Conservation (phyloP, 2,888 invertebrate species). For the Apotomis capreana region DNA sequence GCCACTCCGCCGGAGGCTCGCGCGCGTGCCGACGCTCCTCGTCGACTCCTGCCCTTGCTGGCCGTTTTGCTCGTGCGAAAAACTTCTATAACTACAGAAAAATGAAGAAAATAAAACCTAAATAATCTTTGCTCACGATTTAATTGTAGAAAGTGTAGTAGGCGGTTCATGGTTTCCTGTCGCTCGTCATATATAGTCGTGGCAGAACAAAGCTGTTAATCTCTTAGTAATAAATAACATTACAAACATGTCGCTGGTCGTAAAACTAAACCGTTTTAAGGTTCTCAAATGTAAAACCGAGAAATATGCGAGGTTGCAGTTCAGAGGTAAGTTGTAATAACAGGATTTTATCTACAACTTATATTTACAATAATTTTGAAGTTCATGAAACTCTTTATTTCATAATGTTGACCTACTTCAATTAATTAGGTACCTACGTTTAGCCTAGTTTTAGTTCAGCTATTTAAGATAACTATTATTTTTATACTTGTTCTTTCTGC, state of each 20-base stretch:
- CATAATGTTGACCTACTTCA: not conserved
- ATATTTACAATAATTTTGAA: not conserved
- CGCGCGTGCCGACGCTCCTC: slow-evolving; percentile 37
- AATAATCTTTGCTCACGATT: not conserved
- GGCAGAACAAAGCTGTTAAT: slow-evolving; percentile 43
- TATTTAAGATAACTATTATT: too few species aligned
- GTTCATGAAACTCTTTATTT: not conserved
- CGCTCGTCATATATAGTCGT: not conserved
- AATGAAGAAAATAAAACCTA: slow-evolving; percentile 10
- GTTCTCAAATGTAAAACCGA: slow-evolving; percentile 87
- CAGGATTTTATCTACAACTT: not conserved
- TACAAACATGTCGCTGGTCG: slow-evolving; percentile 84
- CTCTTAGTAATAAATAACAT: slow-evolving; percentile 19
- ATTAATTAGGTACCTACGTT: too few species aligned
- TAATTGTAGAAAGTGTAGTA: not conserved
- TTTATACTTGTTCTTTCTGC: too few species aligned
- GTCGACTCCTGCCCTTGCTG: not conserved
- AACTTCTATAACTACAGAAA: slow-evolving; percentile 44
- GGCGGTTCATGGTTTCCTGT: not conserved
- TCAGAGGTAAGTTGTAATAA: slow-evolving; percentile 87
- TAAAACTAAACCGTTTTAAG: slow-evolving; percentile 87
- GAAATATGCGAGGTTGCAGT: slow-evolving; percentile 87
- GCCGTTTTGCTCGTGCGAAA: slow-evolving; percentile 42
- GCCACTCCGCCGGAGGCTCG: slow-evolving; percentile 48
- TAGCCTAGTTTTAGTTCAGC: too few species aligned